A percentile compares a stretch with the other conserved stretches of the same genome.
Conservation (phyloP, 2,888 invertebrate genomes). For the Slavum lentiscoides region DNA sequence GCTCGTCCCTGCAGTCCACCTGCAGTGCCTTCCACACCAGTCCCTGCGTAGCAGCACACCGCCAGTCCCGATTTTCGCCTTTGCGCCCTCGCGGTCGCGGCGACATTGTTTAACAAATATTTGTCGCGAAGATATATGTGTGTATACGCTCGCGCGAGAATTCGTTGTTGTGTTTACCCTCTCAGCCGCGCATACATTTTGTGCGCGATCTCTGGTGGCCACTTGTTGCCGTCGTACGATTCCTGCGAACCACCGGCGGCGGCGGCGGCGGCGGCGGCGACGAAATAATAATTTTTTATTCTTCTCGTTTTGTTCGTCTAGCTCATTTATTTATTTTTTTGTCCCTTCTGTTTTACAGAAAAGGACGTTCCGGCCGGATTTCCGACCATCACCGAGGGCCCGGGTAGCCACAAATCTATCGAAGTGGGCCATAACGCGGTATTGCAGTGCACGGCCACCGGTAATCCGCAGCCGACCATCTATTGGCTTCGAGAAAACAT, state of each 20-base stretch:
- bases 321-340: not conserved
- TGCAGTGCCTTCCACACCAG: no score
- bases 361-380: slow-evolving; percentile 86
- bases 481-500: slow-evolving; percentile 93
- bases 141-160: no score
- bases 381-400: slow-evolving; percentile 81
- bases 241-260: not conserved
- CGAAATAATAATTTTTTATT: no score
- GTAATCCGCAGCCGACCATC: slow-evolving; percentile 78
- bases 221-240: slow-evolving; percentile 20
- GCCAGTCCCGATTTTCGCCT: no score
- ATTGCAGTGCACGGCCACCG: slow-evolving; percentile 85
- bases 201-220: not conserved
- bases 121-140: no score
- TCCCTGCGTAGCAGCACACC: no score
- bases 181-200: not conserved
- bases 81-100: no score
- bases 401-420: slow-evolving; percentile 87
- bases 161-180: slow-evolving; percentile 11
- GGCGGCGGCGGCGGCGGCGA: no score
- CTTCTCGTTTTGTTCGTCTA: not conserved
- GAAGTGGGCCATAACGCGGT: slow-evolving; percentile 92
- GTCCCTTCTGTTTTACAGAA: not conserved
- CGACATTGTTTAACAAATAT: no score
- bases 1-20: no score